Conservation (phyloP, 2,888 invertebrate genomes). For the Netelia virgata region DNA sequence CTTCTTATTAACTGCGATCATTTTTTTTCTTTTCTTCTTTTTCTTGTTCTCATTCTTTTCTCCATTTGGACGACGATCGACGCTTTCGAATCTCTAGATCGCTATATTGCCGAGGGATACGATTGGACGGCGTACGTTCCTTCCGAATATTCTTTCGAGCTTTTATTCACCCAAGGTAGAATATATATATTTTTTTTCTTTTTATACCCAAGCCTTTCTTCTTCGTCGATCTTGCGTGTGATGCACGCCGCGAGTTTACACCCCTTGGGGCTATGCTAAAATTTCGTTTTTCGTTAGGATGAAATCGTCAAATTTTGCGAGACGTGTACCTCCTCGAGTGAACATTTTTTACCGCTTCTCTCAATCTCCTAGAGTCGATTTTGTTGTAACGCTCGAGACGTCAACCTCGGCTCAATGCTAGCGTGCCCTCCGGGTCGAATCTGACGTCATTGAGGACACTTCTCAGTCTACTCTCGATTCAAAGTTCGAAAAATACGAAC, state of each 20-base stretch:
- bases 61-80: conserved; percentile 54
- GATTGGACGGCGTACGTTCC: conserved; percentile 11
- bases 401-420: too few species aligned
- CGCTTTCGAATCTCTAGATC: conserved; percentile 47
- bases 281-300: conserved; percentile 20
- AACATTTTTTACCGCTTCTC: too few species aligned
- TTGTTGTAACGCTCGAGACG: too few species aligned
- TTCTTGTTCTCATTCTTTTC: conserved; percentile 18
- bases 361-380: too few species aligned
- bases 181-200: neutral
- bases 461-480: too few species aligned
- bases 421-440: too few species aligned
- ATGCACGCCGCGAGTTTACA: conserved; percentile 25
- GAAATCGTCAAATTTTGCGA: too few species aligned
- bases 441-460: too few species aligned
- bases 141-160: conserved; percentile 6
- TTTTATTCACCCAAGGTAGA: conserved; percentile 17
- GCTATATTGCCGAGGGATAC: neutral
- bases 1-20: conserved; percentile 67
- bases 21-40: conserved; percentile 14
- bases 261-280: conserved; percentile 51
- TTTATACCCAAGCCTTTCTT: conserved; percentile 37
- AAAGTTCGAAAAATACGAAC: too few species aligned
- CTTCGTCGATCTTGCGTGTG: conserved; percentile 47
- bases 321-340: too few species aligned